A percentile compares a stretch with the other conserved stretches of the same genome.
Conservation (phyloP, 2,888 invertebrate genomes). For the Drosophila imparisetae region DNA sequence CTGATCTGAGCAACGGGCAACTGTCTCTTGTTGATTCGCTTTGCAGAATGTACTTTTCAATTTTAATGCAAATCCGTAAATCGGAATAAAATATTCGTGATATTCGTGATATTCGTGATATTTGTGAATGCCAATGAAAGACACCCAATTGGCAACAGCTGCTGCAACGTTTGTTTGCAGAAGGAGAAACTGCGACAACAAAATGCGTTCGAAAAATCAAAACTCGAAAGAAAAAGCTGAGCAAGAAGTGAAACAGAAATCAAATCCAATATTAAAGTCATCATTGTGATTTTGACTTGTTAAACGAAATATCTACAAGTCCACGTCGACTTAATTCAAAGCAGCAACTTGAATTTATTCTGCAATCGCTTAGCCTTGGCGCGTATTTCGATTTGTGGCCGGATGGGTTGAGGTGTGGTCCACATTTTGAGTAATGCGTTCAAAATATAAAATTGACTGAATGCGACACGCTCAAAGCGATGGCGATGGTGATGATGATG, state of each 20-base stretch:
- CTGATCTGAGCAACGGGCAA: neutral
- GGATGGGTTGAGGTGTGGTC: neutral
- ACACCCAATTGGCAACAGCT: slow-evolving; percentile 29
- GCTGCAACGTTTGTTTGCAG: neutral
- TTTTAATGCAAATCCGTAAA: slow-evolving; percentile 20
- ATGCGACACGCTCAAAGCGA: slow-evolving; percentile 7
- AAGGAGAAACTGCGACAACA: neutral
- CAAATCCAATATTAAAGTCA: neutral
- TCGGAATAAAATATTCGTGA: slow-evolving; percentile 24
- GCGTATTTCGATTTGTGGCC: slow-evolving; percentile 49
- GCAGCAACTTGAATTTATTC: slow-evolving; percentile 19
- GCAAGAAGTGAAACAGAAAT: neutral
- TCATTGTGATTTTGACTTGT: neutral
- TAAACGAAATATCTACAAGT: neutral
- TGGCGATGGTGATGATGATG: neutral
- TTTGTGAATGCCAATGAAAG: slow-evolving; percentile 32
- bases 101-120: slow-evolving; percentile 25
- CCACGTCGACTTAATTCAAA: neutral
- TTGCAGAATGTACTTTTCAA: neutral
- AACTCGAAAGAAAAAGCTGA: neutral
- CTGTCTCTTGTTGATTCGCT: neutral
- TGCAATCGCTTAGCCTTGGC: slow-evolving; percentile 30
- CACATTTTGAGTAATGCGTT: neutral
- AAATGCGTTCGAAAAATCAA: slow-evolving; percentile 6
- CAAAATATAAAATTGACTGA: slow-evolving; percentile 20